Conservation (phyloP, 53 echinoderm and acorn worm genomes). For the Echinometra lucunter region DNA sequence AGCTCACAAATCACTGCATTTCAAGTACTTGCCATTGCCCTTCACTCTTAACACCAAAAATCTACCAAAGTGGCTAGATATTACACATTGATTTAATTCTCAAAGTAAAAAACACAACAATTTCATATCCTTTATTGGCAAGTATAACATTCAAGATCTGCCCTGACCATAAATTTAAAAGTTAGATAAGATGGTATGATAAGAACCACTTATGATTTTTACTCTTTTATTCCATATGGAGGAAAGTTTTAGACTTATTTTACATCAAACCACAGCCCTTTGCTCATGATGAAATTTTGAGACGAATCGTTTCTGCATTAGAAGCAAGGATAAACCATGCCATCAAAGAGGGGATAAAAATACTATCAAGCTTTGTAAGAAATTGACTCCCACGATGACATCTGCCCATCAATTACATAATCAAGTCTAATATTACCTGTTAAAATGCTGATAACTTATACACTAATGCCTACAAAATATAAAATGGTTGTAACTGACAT, state of each 20-base stretch:
- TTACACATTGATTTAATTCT: neutral
- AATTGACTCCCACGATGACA: neutral
- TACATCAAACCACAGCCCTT: neutral
- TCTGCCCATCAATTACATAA: neutral
- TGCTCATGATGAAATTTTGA: neutral
- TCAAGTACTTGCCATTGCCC: neutral
- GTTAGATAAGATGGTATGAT: too few species aligned
- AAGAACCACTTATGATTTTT: neutral
- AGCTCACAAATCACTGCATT: constrained; percentile 11
- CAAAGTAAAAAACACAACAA: neutral
- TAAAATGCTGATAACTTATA: neutral
- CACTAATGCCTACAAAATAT: neutral
- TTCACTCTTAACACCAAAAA: neutral
- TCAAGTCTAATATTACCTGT: neutral
- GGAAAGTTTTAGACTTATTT: neutral
- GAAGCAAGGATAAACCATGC: neutral
- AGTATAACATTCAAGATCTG: neutral
- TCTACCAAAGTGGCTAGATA: neutral
- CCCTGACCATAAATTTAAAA: neutral
- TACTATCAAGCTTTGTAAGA: neutral
- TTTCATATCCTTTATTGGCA: neutral
- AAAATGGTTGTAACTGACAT: neutral
- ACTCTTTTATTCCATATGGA: too few species aligned
- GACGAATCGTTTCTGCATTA: neutral
- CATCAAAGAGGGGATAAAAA: neutral